phyloP scores from a whole-genome alignment of 2,888 invertebrate genomes.

The Cerastis rubricosa region DNA sequence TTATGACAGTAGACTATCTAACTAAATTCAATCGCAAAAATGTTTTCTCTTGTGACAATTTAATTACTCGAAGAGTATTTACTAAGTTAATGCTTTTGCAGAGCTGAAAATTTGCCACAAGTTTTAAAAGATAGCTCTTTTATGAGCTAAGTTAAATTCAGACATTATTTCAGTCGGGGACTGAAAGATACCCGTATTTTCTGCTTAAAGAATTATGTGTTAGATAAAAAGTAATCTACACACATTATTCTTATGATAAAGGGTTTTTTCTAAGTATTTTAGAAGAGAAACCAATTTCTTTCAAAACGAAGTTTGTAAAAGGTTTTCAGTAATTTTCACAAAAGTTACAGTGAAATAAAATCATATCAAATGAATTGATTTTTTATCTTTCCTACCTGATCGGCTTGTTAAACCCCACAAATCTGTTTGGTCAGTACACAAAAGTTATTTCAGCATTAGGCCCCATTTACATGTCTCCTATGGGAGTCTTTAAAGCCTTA shows the following conservation, averaged over 20 bases:
- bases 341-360: not conserved
- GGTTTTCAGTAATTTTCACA: not conserved
- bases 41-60: slow-evolving; percentile 24
- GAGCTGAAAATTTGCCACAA: slow-evolving; percentile 25
- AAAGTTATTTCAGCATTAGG: not conserved
- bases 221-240: not conserved
- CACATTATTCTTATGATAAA: slow-evolving; percentile 21
- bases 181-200: slow-evolving; percentile 19
- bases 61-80: slow-evolving; percentile 30
- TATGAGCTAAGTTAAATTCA: slow-evolving; percentile 46
- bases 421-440: not conserved
- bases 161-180: slow-evolving; percentile 24
- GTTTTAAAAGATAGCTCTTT: slow-evolving; percentile 34
- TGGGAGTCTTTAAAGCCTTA: slow-evolving; percentile 28
- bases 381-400: not conserved
- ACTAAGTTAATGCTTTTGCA: slow-evolving; percentile 14
- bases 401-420: not conserved
- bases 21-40: slow-evolving; percentile 21
- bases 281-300: not conserved
- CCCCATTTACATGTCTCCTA: slow-evolving; percentile 12
- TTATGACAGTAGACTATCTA: not conserved
- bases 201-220: not conserved
- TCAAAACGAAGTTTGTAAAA: not conserved
- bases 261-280: not conserved
- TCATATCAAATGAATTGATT: not conserved